A percentile compares a stretch with the other conserved stretches of the same genome.
Evolutionary conservation across 2,797 vertebrate genomes (phyloP).

Genomic region (Enteromius unitaeniatus): DNA sequence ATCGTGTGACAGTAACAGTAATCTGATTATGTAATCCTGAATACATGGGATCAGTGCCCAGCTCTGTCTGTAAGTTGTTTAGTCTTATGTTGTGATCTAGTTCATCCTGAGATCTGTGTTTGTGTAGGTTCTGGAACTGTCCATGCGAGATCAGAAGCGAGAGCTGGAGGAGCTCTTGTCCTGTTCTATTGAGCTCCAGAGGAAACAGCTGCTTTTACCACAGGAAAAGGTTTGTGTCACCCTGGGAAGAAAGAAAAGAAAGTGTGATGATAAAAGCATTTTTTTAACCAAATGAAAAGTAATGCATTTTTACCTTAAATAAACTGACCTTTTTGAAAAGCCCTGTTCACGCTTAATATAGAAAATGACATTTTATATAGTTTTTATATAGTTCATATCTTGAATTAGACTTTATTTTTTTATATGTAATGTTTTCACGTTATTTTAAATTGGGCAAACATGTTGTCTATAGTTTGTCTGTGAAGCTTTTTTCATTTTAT

Average conservation of each 20-base stretch:
- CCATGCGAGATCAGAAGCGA: constrained; percentile 79
- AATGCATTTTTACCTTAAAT: not conserved
- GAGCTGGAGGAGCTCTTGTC: constrained; percentile 80
- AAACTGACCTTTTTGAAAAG: not conserved
- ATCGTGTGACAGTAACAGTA: no score
- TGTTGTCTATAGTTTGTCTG: not conserved
- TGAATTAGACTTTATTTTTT: no score
- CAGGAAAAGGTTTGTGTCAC: constrained; percentile 78
- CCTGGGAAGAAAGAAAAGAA: not conserved
- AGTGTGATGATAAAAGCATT: not conserved
- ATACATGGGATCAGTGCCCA: not conserved
- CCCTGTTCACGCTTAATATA: not conserved
- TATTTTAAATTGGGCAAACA: not conserved
- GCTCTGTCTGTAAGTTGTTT: not conserved
- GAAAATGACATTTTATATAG: no score
- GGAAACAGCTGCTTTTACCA: constrained; percentile 77
- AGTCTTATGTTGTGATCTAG: not conserved
- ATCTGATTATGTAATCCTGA: no score
- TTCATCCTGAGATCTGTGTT: not conserved
- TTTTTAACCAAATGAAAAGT: not conserved
- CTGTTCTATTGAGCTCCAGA: constrained; percentile 80
- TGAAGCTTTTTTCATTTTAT: not conserved
- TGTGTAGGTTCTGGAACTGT: constrained; percentile 73
- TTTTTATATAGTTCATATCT: no score
- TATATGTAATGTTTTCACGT: not conserved